phyloP scores from a whole-genome alignment of 2,888 invertebrate species.

The Tachina fera region DNA sequence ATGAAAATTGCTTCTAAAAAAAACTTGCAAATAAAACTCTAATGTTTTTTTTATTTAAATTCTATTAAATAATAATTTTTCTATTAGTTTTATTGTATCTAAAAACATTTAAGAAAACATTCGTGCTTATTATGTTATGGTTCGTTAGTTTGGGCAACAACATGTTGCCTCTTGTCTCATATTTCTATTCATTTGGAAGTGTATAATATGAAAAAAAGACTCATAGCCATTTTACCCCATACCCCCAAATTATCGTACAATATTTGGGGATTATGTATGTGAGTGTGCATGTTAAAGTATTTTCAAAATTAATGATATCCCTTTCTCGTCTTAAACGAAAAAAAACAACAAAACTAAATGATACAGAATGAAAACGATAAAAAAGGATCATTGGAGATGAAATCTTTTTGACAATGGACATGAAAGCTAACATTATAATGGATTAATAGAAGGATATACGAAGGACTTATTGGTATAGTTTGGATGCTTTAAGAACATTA shows the following conservation, averaged over 20 bases:
- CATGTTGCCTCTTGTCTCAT: not conserved
- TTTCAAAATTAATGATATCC: constrained; percentile 60
- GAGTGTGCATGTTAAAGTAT: constrained; percentile 8
- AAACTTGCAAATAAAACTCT: not conserved
- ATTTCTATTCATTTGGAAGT: not conserved
- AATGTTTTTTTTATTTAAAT: not conserved
- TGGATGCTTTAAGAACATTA: not conserved
- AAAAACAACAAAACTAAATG: constrained; percentile 12
- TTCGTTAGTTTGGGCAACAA: constrained; percentile 3
- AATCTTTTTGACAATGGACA: constrained; percentile 4
- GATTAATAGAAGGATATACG: not conserved
- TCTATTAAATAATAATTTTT: not conserved
- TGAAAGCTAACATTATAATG: constrained; percentile 11
- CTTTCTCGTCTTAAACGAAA: constrained; percentile 8
- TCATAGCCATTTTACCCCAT: not conserved
- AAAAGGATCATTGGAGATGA: constrained; percentile 16
- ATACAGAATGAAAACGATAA: constrained; percentile 1
- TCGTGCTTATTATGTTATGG: not conserved
- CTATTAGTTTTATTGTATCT: not conserved
- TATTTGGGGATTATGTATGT: not conserved
- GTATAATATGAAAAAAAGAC: not conserved
- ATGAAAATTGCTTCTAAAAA: no score
- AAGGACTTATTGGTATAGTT: not conserved
- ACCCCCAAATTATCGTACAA: not conserved
- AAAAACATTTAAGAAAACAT: constrained; percentile 4